phyloP scores from a whole-genome alignment of 2,113 vertebrate species.

The Pholis gunnellus region DNA sequence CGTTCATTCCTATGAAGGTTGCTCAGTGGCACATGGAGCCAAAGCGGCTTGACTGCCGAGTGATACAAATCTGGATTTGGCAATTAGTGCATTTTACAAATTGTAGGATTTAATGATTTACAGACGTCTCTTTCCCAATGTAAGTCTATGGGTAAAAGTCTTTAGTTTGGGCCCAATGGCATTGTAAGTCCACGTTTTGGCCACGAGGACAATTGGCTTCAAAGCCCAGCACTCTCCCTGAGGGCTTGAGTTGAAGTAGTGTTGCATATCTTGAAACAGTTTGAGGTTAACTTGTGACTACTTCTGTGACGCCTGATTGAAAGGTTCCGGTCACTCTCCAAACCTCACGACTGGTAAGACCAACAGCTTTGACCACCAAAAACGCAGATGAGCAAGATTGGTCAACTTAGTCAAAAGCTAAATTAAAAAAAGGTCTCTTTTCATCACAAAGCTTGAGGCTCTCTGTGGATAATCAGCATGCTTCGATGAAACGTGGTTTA shows the following conservation, averaged over 20 bases:
- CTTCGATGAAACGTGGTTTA: background rate
- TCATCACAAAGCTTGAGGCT: background rate
- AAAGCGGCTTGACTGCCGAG: no score
- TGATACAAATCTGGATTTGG: background rate
- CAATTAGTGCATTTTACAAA: background rate
- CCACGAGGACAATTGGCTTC: no score
- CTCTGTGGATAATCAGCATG: background rate
- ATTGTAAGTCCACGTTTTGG: background rate
- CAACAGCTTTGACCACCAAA: background rate
- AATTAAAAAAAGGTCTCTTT: conserved; percentile 13
- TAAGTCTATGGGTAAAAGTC: no score
- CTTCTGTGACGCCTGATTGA: background rate
- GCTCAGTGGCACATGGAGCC: no score
- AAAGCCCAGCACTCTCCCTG: background rate
- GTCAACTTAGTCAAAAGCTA: background rate
- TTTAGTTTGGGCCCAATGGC: background rate
- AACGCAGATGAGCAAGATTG: background rate
- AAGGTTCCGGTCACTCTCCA: background rate
- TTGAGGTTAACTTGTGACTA: background rate
- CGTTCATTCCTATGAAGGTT: background rate
- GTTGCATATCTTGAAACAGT: background rate
- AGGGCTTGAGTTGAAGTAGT: background rate
- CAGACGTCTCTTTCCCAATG: no score
- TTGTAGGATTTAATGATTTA: background rate
- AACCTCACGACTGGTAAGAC: background rate